Conservation (phyloP, 2,888 invertebrate species). For the Synergus umbraculus region DNA sequence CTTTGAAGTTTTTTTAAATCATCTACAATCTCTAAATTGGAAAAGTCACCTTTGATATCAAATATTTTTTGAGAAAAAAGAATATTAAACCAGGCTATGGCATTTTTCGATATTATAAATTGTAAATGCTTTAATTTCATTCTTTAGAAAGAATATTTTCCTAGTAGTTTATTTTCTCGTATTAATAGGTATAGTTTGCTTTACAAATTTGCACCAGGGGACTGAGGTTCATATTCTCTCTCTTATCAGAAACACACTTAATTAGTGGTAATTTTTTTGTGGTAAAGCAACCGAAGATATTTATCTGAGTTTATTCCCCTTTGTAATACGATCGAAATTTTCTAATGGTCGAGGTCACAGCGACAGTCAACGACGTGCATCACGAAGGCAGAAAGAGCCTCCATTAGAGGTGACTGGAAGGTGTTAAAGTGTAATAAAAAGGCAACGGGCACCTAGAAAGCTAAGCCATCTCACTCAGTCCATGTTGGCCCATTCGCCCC, state of each 20-base stretch:
- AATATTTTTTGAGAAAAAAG: too few relatives aligned
- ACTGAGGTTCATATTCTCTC: neutral
- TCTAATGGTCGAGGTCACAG: neutral
- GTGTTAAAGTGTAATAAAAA: conserved; percentile 40
- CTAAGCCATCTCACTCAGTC: conserved; percentile 22
- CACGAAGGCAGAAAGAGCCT: conserved; percentile 9
- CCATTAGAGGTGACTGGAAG: conserved; percentile 32
- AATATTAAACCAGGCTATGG: too few relatives aligned
- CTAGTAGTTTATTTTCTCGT: neutral
- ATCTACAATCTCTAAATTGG: too few relatives aligned
- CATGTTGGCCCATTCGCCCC: conserved; percentile 30
- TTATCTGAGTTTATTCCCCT: neutral
- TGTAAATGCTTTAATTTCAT: neutral
- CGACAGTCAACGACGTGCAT: conserved; percentile 5
- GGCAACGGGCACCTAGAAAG: conserved; percentile 3
- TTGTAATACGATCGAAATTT: conserved; percentile 9
- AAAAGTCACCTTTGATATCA: too few relatives aligned
- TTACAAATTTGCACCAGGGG: neutral
- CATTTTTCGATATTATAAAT: too few relatives aligned
- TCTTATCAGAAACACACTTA: neutral
- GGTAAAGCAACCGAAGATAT: neutral
- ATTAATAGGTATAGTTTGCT: neutral
- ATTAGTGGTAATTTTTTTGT: neutral
- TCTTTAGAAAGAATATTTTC: neutral
- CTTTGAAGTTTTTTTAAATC: too few relatives aligned